A percentile compares a stretch with the other conserved stretches of the same genome.
These are phyloP conservation scores for Ariolimax columbianus DNA, from an alignment of 2,888 invertebrate species.

Conservation along the genomic window DNA sequence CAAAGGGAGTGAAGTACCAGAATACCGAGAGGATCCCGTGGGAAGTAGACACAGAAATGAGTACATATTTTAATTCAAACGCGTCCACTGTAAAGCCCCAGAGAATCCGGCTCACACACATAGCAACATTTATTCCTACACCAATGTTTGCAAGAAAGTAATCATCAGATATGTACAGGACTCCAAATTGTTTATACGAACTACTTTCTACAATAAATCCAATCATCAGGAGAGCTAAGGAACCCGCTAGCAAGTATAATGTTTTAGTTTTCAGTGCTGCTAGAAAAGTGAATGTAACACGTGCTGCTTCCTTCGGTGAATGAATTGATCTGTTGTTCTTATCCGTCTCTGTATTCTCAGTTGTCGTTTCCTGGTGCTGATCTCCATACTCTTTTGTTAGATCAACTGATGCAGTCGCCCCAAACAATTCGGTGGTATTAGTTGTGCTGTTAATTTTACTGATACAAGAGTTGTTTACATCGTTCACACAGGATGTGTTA, in stretches of 20 bases:
- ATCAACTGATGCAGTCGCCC: background rate
- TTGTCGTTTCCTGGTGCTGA: background rate
- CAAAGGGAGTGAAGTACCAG: constrained; percentile 27
- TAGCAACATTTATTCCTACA: background rate
- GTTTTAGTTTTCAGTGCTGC: background rate
- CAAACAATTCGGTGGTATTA: background rate
- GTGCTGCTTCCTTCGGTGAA: background rate
- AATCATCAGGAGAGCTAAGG: background rate
- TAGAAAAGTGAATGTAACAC: background rate
- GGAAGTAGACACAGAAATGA: background rate
- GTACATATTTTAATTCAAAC: background rate
- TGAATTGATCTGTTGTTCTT: background rate
- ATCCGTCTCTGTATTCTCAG: background rate
- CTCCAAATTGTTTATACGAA: constrained; percentile 37
- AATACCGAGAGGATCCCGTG: background rate
- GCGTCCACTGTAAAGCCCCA: background rate
- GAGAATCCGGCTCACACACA: background rate
- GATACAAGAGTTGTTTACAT: background rate
- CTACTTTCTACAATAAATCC: background rate
- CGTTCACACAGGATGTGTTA: background rate
- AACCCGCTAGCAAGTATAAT: background rate
- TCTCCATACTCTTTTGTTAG: background rate
- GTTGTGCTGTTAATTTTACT: background rate
- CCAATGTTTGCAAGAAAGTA: constrained; percentile 33
- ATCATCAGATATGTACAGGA: constrained; percentile 24